Conservation (phyloP, 2,888 invertebrate species). For the Drosophila heteroneura region DNA sequence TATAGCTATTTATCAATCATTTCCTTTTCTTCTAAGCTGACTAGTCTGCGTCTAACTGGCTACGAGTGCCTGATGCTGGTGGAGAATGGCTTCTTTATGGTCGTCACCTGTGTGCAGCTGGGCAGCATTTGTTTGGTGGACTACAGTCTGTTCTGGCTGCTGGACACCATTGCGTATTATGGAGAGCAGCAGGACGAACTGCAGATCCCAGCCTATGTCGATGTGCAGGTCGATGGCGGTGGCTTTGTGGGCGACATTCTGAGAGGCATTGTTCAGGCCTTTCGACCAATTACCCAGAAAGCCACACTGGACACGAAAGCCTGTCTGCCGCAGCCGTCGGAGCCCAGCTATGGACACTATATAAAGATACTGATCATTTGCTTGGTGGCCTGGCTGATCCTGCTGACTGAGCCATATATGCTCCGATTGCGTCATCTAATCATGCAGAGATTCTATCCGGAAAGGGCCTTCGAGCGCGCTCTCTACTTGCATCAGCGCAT, state of each 20-base stretch:
- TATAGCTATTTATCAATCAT: background rate
- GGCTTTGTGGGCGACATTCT: slow-evolving; percentile 90
- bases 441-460: slow-evolving; percentile 91
- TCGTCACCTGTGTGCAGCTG: slow-evolving; percentile 90
- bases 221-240: slow-evolving; percentile 88
- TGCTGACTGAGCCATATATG: slow-evolving; percentile 92
- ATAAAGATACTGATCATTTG: slow-evolving; percentile 88
- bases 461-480: slow-evolving; percentile 90
- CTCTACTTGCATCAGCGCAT: slow-evolving; percentile 94
- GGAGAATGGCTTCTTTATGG: slow-evolving; percentile 86
- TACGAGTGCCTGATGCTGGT: slow-evolving; percentile 74
- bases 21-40: slow-evolving; percentile 63
- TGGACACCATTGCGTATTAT: slow-evolving; percentile 86
- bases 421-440: slow-evolving; percentile 91
- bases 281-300: slow-evolving; percentile 86
- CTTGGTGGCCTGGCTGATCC: slow-evolving; percentile 89
- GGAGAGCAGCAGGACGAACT: slow-evolving; percentile 86
- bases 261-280: slow-evolving; percentile 87
- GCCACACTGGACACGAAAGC: slow-evolving; percentile 88
- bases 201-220: slow-evolving; percentile 86
- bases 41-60: slow-evolving; percentile 73
- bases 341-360: slow-evolving; percentile 89
- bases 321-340: slow-evolving; percentile 91
- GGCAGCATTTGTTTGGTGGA: slow-evolving; percentile 91
- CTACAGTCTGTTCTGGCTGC: slow-evolving; percentile 92